These are phyloP conservation scores for Lophura nycthemera DNA, from an alignment of 2,113 vertebrate genomes.

Conservation along the genomic window DNA sequence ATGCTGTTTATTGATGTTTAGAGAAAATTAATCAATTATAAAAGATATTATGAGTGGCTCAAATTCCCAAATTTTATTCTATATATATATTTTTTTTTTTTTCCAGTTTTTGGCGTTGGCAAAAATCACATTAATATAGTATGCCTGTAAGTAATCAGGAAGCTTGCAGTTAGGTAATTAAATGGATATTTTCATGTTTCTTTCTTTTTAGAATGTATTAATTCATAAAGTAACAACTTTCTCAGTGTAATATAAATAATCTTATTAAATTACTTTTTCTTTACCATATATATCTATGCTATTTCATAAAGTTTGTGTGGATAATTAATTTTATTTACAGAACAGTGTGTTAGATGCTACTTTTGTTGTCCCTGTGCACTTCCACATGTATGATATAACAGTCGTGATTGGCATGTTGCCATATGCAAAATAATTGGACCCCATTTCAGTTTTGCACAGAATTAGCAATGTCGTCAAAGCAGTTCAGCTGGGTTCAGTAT, in stretches of 20 bases:
- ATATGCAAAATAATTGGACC: background rate
- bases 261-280: background rate
- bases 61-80: background rate
- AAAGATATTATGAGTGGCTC: background rate
- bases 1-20: background rate
- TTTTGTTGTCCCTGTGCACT: background rate
- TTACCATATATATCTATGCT: background rate
- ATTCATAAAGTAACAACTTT: background rate
- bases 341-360: background rate
- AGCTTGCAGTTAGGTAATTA: background rate
- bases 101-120: background rate
- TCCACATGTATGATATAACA: background rate
- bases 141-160: background rate
- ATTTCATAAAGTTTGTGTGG: background rate
- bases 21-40: background rate
- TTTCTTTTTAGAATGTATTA: background rate
- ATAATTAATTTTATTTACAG: slow-evolving; percentile 27
- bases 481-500: background rate
- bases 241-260: background rate
- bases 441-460: slow-evolving; percentile 17
- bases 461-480: background rate
- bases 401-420: background rate
- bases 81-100: too few relatives aligned
- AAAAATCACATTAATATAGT: background rate
- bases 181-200: background rate